Base-by-base conservation (phyloP, 2,797 vertebrate species). In the Acrossocheilus fasciatus region DNA sequence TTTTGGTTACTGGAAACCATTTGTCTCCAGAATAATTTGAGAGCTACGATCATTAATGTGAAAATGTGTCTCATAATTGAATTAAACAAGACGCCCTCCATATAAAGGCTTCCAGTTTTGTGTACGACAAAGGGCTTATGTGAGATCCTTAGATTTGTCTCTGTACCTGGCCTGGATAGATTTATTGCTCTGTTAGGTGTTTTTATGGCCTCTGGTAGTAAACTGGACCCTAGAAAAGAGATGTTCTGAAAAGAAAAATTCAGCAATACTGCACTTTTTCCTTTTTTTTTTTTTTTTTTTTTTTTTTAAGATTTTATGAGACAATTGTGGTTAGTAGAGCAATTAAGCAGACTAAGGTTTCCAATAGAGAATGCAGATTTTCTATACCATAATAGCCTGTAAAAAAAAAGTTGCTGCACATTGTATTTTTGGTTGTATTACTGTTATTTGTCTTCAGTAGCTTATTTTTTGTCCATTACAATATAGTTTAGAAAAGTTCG, bases 1-100 rank as follows among this genome's bases (percentile, higher is more conserved):
- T 81, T 81, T 80, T 54, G 50, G 68, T 85, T 80, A 36, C 84
- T 52, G 87, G 83, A 86, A 81, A 62, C 84, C 83, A 89, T 87
- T 86, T 81, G 82, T 82, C 76, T 69, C 9, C 34, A 57, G 52
- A 77, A 43, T 52, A 73, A 34, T 75, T 87, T 45, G 12, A 30
- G n/a, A 78, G 66, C 62, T 78, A 81, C 54, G 68, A 84, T 62
- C 85, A 83, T 88, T 88, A 90, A 52, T 54, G 41, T 62, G 54
- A 76, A 66, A 79, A 73, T 83, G 84, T 34, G 43, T 81, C 80
- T 81, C 50, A 73, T 87, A 87, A 90, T 85, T 73, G 57, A 50
- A 84, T 87, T 83, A 73, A 80, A 82, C 80, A 12, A n/a, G 68
- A 72, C 18, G 4, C 50, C 23, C 45, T 69, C 17, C 59, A 68